Conservation (phyloP, 2,797 vertebrate species). For the Tragopan temminckii region DNA sequence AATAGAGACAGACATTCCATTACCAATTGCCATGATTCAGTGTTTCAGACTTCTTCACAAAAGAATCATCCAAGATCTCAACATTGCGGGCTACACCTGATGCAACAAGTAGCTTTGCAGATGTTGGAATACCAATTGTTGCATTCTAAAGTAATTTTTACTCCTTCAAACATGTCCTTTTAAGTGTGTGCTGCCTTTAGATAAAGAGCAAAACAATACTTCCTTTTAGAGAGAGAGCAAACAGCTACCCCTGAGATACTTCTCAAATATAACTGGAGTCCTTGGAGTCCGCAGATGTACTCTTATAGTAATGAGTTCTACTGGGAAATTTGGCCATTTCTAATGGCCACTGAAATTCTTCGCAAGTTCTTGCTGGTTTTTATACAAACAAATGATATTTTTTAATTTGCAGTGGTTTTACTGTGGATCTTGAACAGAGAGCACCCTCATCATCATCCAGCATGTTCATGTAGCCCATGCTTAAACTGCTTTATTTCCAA, state of each 20-base stretch:
- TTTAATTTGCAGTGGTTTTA: conserved; percentile 22
- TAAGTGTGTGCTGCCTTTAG: not conserved
- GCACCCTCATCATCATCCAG: accelerated
- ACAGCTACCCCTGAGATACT: not conserved
- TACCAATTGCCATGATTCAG: not conserved
- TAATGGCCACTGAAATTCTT: not conserved
- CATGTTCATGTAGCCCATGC: not conserved
- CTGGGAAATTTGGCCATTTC: not conserved
- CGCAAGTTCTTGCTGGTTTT: not conserved
- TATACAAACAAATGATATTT: not conserved
- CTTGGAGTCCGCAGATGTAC: not conserved
- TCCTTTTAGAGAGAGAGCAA: not conserved
- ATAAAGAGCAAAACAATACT: not conserved
- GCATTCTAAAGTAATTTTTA: not conserved
- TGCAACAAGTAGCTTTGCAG: not conserved
- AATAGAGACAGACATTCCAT: not conserved
- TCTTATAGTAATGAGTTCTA: not conserved
- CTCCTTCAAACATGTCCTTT: not conserved
- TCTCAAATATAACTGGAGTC: not conserved
- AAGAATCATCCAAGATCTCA: not conserved
- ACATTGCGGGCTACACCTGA: not conserved
- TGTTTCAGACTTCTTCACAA: conserved; percentile 7
- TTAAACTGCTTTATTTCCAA: not conserved
- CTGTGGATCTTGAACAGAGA: not conserved
- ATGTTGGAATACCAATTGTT: not conserved